These are phyloP conservation scores for Siphonodentalium dalli DNA, from an alignment of 2,888 invertebrate genomes.

Conservation along the genomic window DNA sequence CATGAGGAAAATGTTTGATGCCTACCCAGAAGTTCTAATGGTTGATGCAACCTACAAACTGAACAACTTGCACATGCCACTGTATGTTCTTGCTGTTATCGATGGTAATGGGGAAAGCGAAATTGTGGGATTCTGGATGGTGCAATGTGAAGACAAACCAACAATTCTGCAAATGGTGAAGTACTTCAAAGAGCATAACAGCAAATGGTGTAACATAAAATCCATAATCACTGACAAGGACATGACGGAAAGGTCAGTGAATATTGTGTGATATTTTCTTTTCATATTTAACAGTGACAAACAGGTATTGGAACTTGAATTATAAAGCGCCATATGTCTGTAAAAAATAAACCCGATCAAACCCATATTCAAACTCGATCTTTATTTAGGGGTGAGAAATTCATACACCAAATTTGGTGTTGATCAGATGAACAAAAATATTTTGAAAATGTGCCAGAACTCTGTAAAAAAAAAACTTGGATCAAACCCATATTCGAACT, in stretches of 20 bases:
- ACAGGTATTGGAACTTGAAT: too few species aligned
- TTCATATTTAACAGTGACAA: too few species aligned
- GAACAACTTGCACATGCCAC: not conserved
- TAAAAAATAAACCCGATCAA: too few species aligned
- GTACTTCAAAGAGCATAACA: not conserved
- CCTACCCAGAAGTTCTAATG: not conserved
- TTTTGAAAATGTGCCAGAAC: too few species aligned
- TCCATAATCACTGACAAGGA: not conserved
- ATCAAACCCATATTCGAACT: too few species aligned
- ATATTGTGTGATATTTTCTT: too few species aligned
- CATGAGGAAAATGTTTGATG: not conserved
- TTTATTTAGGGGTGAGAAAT: too few species aligned
- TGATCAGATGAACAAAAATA: too few species aligned
- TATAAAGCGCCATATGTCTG: too few species aligned
- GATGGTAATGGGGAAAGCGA: not conserved
- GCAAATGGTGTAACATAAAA: not conserved
- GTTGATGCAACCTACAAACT: not conserved
- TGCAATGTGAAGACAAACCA: not conserved
- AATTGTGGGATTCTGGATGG: not conserved
- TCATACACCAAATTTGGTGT: too few species aligned
- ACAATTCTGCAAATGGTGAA: not conserved
- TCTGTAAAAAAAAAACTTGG: too few species aligned
- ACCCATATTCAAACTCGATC: too few species aligned
- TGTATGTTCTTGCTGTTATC: not conserved
- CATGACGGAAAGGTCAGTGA: not conserved